Base-by-base conservation (phyloP, 1,140 invertebrate species). In the Drosophila sp. region DNA sequence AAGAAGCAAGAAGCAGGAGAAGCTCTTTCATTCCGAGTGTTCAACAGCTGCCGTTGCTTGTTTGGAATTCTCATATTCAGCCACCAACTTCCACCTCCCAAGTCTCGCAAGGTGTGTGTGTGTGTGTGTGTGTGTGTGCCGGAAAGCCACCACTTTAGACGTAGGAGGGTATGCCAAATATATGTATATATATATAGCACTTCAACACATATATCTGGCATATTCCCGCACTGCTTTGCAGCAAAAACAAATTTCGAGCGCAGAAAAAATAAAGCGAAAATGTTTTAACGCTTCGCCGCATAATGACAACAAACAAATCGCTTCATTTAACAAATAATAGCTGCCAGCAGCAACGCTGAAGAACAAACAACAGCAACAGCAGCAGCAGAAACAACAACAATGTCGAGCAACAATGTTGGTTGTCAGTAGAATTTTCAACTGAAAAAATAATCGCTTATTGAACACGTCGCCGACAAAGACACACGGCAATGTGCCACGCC, bases 281-380 rank as follows among this genome's bases (percentile, higher is more conserved):
- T 89, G 83, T 89, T 89, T 89, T 89, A 89, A 89, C 84, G 83
- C 83, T 72, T 69, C 79, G 80, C 48, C 59, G 83, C 79, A 77
- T 80, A 89, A 83, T 81, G 84, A 80, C 83, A 89, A 89, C 83
- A 89, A 89, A 89, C 83, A 89, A 89, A 89, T 80, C 83, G 84
- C 83, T 89, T 89, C 83, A 89, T 89, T 89, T 89, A 89, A 89
- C 83, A 83, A 89, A 89, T 89, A 89, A 87, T 89, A 87, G 83
- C 83, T 89, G 83, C 40, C 69, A 82, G 83, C 80, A 45, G 58
- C 72, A 48, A 71, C 61, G 72, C 78, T 45, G 29, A 54, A 76
- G 77, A 79, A 66, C 69, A 72, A 78, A 69, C 71, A 78, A 76
- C 66, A 69, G 29, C 53, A 65, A 51, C 25, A 50, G 16, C 14